Percentiles rank a stretch among this genome's conserved stretches.
Conservation (phyloP, 2,113 vertebrate species). For the Todiramphus saurophagus region DNA sequence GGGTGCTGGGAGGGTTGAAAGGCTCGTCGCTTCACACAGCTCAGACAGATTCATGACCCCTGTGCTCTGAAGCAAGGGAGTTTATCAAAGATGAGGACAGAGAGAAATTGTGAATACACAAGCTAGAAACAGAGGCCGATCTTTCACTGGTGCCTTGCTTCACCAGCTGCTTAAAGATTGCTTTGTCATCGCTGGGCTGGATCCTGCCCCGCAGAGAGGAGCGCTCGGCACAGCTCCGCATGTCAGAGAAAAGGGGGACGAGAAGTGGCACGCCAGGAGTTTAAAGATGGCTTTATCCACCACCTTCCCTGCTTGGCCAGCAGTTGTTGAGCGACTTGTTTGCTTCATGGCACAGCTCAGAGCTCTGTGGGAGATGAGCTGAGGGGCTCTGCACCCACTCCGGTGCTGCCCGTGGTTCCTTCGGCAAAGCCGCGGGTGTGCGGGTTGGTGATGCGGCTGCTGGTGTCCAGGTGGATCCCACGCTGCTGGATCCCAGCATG, state of each 20-base stretch:
- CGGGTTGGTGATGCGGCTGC: fast-evolving
- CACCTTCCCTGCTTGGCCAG: not conserved
- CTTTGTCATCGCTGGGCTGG: not conserved
- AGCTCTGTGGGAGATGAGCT: not conserved
- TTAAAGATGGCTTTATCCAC: not conserved
- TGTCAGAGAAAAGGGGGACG: fast-evolving
- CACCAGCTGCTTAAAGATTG: not conserved
- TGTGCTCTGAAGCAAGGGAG: not conserved
- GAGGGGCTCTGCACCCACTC: not conserved
- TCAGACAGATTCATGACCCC: not conserved
- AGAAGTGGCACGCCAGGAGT: fast-evolving
- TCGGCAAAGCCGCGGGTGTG: fast-evolving
- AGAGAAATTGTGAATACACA: not conserved
- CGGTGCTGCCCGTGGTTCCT: fast-evolving
- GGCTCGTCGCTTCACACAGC: not conserved
- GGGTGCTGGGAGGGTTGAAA: not conserved
- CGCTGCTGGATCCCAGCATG: fast-evolving
- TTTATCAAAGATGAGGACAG: slow-evolving; percentile 25
- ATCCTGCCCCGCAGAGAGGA: not conserved
- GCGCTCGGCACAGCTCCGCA: fast-evolving
- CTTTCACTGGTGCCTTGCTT: not conserved
- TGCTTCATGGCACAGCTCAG: not conserved
- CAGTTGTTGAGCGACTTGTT: not conserved
- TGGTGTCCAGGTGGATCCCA: not conserved
- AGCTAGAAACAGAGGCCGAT: not conserved